These are phyloP conservation scores for Noctilio leporinus DNA, from an alignment of 2,113 vertebrate genomes.

Conservation along the genomic window DNA sequence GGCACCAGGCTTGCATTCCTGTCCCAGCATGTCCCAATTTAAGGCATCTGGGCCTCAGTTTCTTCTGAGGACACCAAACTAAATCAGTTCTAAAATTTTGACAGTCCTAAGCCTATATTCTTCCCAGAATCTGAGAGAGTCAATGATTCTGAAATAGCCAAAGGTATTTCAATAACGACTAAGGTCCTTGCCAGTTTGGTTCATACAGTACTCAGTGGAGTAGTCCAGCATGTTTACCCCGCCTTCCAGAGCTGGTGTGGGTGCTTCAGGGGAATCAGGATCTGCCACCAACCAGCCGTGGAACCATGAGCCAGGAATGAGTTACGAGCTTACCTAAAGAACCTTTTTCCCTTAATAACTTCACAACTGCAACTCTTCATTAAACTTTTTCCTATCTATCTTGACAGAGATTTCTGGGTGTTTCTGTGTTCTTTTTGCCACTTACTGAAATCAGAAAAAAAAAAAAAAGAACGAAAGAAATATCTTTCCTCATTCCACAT, in stretches of 20 bases:
- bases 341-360: not conserved
- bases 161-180: not conserved
- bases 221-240: fast-evolving
- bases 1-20: not conserved
- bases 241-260: not conserved
- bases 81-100: not conserved
- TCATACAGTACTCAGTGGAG: not conserved
- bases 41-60: not conserved
- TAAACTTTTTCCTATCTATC: not conserved
- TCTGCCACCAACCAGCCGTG: not conserved
- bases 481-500: not conserved
- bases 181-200: not conserved
- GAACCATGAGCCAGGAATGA: not conserved
- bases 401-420: not conserved
- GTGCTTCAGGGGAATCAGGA: not conserved
- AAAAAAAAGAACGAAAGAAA: not conserved
- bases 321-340: not conserved
- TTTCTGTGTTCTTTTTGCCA: not conserved
- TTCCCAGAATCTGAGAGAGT: not conserved
- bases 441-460: not conserved
- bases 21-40: not conserved
- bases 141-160: not conserved
- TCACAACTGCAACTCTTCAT: not conserved
- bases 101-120: not conserved
- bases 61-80: not conserved